Conservation (phyloP, 1,140 invertebrate species). For the Anastrepha obliqua region DNA sequence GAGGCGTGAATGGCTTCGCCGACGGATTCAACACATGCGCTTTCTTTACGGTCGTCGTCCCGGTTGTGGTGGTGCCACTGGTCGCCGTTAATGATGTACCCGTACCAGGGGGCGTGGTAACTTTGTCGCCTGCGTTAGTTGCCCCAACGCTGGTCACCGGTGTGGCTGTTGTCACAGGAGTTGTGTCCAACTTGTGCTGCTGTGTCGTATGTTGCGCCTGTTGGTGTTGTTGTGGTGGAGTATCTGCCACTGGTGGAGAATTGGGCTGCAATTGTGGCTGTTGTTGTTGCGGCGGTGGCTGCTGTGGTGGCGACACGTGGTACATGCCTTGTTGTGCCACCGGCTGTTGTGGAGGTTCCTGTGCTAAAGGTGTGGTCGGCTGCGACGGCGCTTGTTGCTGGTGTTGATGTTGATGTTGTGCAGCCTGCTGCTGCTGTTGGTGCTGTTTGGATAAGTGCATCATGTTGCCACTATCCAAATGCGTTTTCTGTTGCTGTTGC, state of each 20-base stretch:
- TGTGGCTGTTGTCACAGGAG: slow-evolving; percentile 38
- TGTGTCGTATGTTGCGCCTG: slow-evolving; percentile 59
- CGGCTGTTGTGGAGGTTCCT: slow-evolving; percentile 60
- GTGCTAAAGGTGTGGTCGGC: slow-evolving; percentile 56
- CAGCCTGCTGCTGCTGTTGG: slow-evolving; percentile 32
- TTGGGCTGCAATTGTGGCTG: slow-evolving; percentile 62
- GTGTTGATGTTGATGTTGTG: slow-evolving; percentile 55
- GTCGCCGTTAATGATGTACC: neutral
- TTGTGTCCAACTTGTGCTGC: neutral
- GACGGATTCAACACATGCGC: slow-evolving; percentile 82
- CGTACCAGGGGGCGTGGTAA: slow-evolving; percentile 38
- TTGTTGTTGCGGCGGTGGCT: slow-evolving; percentile 55
- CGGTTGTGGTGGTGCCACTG: neutral
- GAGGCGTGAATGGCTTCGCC: slow-evolving; percentile 89
- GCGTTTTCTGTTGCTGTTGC: slow-evolving; percentile 37
- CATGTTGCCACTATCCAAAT: slow-evolving; percentile 56
- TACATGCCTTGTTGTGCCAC: slow-evolving; percentile 62
- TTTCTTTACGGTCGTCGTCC: slow-evolving; percentile 69
- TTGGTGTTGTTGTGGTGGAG: slow-evolving; percentile 59
- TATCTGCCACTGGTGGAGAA: slow-evolving; percentile 51
- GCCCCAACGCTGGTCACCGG: neutral
- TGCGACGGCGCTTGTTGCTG: slow-evolving; percentile 62
- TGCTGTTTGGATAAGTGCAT: slow-evolving; percentile 62
- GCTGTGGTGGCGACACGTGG: slow-evolving; percentile 58
- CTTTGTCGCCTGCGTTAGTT: slow-evolving; percentile 19